These are phyloP conservation scores for Microcaecilia unicolor DNA, from an alignment of 2,797 vertebrate genomes.

Conservation along the genomic window DNA sequence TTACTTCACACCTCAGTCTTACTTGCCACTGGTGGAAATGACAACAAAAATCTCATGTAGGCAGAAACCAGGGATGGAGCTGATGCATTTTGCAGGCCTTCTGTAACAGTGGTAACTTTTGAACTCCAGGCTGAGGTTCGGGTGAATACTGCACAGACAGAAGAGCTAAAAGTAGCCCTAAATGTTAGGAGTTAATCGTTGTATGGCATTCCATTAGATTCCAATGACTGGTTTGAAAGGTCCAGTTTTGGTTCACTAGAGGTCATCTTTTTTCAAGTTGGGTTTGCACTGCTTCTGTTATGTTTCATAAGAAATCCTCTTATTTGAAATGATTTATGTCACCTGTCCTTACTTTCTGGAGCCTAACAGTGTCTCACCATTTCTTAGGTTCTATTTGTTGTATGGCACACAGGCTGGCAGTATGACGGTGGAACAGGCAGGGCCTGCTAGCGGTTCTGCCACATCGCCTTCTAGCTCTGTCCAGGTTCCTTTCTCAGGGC, in stretches of 20 bases:
- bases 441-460: slow-evolving; percentile 91
- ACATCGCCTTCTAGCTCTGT: slow-evolving; percentile 95
- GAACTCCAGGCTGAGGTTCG: slow-evolving; percentile 28
- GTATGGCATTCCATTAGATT: slow-evolving; percentile 29
- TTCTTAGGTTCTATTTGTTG: slow-evolving; percentile 73
- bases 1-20: too few relatives aligned
- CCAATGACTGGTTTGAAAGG: slow-evolving; percentile 32
- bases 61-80: slow-evolving; percentile 57
- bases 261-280: slow-evolving; percentile 25
- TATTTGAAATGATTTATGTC: slow-evolving; percentile 22
- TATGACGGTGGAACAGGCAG: slow-evolving; percentile 88
- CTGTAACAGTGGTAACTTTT: slow-evolving; percentile 30
- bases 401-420: slow-evolving; percentile 90
- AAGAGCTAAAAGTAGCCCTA: slow-evolving; percentile 46
- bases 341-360: slow-evolving; percentile 28
- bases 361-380: slow-evolving; percentile 26
- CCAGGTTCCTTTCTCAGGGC: slow-evolving; percentile 94
- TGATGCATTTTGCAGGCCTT: slow-evolving; percentile 43
- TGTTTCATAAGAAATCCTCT: slow-evolving; percentile 27
- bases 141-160: slow-evolving; percentile 41
- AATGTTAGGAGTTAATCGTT: slow-evolving; percentile 44
- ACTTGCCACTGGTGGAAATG: too few relatives aligned
- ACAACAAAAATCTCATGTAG: slow-evolving; percentile 58
- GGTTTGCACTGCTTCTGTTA: slow-evolving; percentile 26
- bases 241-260: slow-evolving; percentile 31